Evolutionary conservation across 2,113 vertebrate genomes (phyloP).

Genomic region (Glaucomys volans): DNA sequence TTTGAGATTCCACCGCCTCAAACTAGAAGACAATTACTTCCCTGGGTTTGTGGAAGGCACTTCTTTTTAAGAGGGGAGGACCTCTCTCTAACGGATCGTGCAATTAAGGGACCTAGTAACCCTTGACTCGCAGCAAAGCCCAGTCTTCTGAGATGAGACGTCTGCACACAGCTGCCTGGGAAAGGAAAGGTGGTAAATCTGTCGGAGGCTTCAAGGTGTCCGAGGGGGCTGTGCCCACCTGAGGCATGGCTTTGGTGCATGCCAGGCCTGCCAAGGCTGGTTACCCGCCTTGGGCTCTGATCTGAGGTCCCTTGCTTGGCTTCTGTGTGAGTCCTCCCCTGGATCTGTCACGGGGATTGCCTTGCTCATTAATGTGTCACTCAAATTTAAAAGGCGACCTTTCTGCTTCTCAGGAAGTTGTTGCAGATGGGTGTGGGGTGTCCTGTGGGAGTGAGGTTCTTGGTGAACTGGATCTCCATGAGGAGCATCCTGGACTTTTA

Average conservation of each 20-base stretch:
- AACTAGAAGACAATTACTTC: neutral
- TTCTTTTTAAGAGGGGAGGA: neutral
- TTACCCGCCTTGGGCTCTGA: neutral
- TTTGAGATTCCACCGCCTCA: neutral
- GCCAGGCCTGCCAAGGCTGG: neutral
- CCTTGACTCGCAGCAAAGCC: neutral
- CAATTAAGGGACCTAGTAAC: slow-evolving; percentile 48
- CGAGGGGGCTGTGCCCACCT: neutral
- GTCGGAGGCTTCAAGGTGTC: neutral
- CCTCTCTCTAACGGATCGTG: neutral
- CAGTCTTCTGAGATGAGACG: neutral
- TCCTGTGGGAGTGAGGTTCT: neutral
- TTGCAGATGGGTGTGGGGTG: slow-evolving; percentile 30
- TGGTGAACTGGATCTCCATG: neutral
- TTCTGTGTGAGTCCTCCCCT: neutral
- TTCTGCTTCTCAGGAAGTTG: slow-evolving; percentile 29
- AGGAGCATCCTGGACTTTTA: neutral
- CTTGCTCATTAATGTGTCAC: slow-evolving; percentile 65
- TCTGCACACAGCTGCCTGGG: neutral
- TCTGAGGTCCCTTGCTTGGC: neutral
- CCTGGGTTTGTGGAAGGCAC: neutral
- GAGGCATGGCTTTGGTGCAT: neutral
- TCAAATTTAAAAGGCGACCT: slow-evolving; percentile 61
- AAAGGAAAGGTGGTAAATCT: neutral
- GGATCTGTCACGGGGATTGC: slow-evolving; percentile 55